phyloP scores from a whole-genome alignment of 2,797 vertebrate genomes.

The Cynodonichthys magdalenae region DNA sequence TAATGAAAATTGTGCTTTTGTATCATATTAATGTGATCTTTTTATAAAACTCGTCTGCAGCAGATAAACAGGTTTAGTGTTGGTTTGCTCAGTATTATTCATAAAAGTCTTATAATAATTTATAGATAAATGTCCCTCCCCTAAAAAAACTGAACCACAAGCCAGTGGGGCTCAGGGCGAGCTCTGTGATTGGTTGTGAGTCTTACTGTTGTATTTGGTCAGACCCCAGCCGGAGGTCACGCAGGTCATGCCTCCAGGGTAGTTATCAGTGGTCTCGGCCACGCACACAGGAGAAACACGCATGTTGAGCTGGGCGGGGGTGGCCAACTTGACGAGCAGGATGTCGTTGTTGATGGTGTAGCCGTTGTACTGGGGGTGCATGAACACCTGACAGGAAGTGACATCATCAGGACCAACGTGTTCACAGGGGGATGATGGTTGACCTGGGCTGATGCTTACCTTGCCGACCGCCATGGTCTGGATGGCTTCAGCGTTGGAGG shows the following conservation, averaged over 20 bases:
- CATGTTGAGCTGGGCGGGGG: slow-evolving; percentile 61
- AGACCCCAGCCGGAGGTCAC: slow-evolving; percentile 81
- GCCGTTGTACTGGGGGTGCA: slow-evolving; percentile 79
- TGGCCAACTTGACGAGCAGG: slow-evolving; percentile 84
- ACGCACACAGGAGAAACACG: slow-evolving; percentile 81
- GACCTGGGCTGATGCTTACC: slow-evolving; percentile 57
- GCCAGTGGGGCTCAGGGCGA: not conserved
- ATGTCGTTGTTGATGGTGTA: slow-evolving; percentile 84
- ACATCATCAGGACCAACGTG: fast-evolving
- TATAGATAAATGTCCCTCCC: no score
- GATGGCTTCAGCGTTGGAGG: slow-evolving; percentile 61
- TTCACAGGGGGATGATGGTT: fast-evolving
- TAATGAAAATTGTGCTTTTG: no score
- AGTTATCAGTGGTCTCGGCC: slow-evolving; percentile 66
- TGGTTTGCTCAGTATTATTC: no score
- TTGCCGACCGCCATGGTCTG: slow-evolving; percentile 79
- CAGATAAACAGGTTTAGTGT: no score
- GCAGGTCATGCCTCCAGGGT: slow-evolving; percentile 73
- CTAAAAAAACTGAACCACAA: not conserved
- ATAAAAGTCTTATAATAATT: no score
- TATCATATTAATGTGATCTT: no score
- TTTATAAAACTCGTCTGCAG: no score
- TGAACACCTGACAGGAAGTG: slow-evolving; percentile 81
- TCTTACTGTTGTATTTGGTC: slow-evolving; percentile 75
- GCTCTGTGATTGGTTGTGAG: not conserved